Evolutionary conservation across 2,113 vertebrate species (phyloP), one percentile per base, ranked within the genome.

Genomic region (Gavia stellata): DNA sequence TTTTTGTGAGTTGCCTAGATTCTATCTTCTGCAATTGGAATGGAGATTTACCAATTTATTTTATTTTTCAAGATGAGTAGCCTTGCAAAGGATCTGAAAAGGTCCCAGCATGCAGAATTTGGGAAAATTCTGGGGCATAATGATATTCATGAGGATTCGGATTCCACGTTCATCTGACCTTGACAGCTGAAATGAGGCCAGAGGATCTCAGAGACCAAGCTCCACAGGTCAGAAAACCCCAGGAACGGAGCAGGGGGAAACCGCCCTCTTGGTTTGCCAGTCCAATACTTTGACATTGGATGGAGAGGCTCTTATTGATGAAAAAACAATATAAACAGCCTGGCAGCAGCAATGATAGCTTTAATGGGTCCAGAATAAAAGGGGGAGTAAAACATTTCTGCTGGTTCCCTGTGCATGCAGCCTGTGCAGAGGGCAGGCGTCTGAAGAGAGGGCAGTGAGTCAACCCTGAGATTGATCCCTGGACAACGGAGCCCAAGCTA

Each of bases 11-110:
- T 74, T 94, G 79, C 85, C 85, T 96, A 81, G 71, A 81, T 91
- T 94, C 83, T 82, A 53, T 94, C 83, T 86, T 96, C 87, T 92
- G 73, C 89, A 96, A 96, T 65, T 94, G 94, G 88, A 95, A 96
- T 81, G 84, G 95, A 97, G 95, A 97, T 97, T 92, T 97, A 91
- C 87, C 96, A 97, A 96, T 97, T 97, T 95, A 96, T 97, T 95
- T 97, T 95, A 83, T 97, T 96, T 96, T 95, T 92, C 86, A 87
- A 75, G 91, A 96, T 94, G 80, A 94, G 93, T 93, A 95, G 92
- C 67, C 44, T 96, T 91, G 81, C 91, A 92, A 88, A 94, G 71
- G 89, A 88, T 67, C 68, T 92, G 90, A 88, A 94, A 94, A 92
- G 66, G 91, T 91, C 72, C 86, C 75, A 89, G 80, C 66, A 83